A percentile compares a stretch with the other conserved stretches of the same genome.
Conservation (phyloP, 2,888 invertebrate genomes). For the Sarcophaga carnaria region DNA sequence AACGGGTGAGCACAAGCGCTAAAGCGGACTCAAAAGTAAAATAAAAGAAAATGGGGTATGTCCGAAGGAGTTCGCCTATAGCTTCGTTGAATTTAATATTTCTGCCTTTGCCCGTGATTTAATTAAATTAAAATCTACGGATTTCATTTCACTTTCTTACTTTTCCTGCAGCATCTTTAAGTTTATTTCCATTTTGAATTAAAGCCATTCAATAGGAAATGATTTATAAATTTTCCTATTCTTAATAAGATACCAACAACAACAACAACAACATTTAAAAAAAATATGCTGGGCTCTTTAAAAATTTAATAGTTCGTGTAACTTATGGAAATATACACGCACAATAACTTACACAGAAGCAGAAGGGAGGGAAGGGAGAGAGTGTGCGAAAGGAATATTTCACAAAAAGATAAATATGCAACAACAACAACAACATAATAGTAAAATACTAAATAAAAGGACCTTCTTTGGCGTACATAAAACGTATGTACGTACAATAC, state of each 20-base stretch:
- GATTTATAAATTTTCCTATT: slow-evolving; percentile 46
- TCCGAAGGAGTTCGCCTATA: too few relatives aligned
- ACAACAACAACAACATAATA: slow-evolving; percentile 12
- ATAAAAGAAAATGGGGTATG: too few relatives aligned
- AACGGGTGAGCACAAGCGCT: too few relatives aligned
- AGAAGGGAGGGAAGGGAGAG: too few relatives aligned
- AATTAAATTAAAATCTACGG: not conserved
- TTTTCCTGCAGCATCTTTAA: not conserved
- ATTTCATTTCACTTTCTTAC: not conserved
- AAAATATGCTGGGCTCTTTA: not conserved
- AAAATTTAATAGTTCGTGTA: not conserved
- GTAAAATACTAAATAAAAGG: slow-evolving; percentile 1
- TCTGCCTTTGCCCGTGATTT: too few relatives aligned
- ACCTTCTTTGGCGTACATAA: slow-evolving; percentile 27
- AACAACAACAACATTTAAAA: too few relatives aligned
- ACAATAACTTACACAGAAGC: slow-evolving; percentile 26
- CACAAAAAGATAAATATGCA: slow-evolving; percentile 18
- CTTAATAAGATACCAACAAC: not conserved
- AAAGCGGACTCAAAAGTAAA: too few relatives aligned
- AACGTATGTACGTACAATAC: not conserved
- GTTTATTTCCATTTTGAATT: slow-evolving; percentile 22
- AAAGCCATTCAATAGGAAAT: slow-evolving; percentile 55
- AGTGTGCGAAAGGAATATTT: not conserved
- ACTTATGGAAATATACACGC: not conserved
- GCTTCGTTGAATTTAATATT: too few relatives aligned